Percentiles rank a stretch among this genome's conserved stretches.
Conservation (phyloP, 2,888 invertebrate genomes). For the Archips crataeganus region DNA sequence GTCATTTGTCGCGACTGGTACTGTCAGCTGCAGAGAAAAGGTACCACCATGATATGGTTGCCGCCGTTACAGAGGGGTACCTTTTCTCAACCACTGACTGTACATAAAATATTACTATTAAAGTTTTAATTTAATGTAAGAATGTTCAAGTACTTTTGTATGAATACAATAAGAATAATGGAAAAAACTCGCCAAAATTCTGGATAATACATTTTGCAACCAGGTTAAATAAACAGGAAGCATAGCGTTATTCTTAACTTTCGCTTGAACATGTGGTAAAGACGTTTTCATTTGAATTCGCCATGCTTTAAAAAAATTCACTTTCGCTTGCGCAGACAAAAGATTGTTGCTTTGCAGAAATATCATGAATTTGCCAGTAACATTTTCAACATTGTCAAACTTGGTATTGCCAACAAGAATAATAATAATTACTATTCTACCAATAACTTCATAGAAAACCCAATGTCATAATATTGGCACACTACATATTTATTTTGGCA, state of each 20-base stretch:
- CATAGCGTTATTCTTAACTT: conserved; percentile 19
- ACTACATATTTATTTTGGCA: conserved; percentile 19
- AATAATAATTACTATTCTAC: conserved; percentile 17
- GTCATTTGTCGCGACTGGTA: too few relatives aligned
- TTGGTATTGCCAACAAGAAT: neutral
- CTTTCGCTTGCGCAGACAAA: conserved; percentile 32
- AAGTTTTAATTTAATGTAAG: too few relatives aligned
- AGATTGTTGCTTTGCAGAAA: neutral
- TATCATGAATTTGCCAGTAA: neutral
- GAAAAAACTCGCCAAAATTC: neutral
- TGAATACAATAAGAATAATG: neutral
- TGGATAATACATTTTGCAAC: conserved; percentile 8
- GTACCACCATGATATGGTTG: too few relatives aligned
- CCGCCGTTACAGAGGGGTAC: too few relatives aligned
- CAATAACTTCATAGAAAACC: conserved; percentile 15
- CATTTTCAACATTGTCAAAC: neutral
- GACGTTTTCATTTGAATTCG: conserved; percentile 30
- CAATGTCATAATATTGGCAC: conserved; percentile 20
- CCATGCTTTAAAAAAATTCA: conserved; percentile 16
- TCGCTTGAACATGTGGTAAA: conserved; percentile 18
- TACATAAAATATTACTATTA: too few relatives aligned
- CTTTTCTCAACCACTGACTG: too few relatives aligned
- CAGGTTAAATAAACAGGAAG: conserved; percentile 18
- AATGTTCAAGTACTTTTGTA: too few relatives aligned
- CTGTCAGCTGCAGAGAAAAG: too few relatives aligned